Conservation (phyloP, 2,888 invertebrate genomes). For the Tetranychus truncatus region DNA sequence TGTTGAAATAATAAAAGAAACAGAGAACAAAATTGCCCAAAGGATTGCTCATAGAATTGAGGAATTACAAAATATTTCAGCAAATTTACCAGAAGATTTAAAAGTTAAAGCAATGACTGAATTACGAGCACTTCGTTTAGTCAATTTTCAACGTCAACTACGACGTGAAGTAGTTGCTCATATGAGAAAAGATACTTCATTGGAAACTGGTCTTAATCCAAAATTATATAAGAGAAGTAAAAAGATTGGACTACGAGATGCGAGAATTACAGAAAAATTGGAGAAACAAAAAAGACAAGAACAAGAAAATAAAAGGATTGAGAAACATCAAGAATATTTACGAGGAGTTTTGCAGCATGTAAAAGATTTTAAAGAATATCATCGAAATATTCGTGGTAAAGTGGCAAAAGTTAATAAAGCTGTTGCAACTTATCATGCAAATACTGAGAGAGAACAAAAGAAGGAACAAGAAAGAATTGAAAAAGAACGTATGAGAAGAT, state of each 20-base stretch:
- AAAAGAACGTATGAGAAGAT: conserved; percentile 92
- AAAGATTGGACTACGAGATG: conserved; percentile 83
- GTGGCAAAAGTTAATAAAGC: conserved; percentile 80
- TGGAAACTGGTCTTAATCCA: conserved; percentile 91
- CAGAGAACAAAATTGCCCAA: conserved; percentile 80
- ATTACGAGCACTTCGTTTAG: conserved; percentile 68
- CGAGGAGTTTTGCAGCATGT: conserved; percentile 87
- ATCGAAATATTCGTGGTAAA: conserved; percentile 62
- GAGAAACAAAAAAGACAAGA: conserved; percentile 98
- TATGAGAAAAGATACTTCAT: conserved; percentile 77
- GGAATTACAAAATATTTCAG: conserved; percentile 57
- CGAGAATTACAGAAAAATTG: conserved; percentile 88
- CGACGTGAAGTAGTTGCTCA: conserved; percentile 61
- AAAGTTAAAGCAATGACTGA: conserved; percentile 86
- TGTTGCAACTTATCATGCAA: conserved; percentile 87
- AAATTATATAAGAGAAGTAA: conserved; percentile 94
- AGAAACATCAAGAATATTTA: conserved; percentile 94
- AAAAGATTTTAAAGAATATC: conserved; percentile 94
- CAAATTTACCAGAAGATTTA: conserved; percentile 76
- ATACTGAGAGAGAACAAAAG: conserved; percentile 95
- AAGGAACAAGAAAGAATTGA: conserved; percentile 97
- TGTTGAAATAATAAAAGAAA: conserved; percentile 68
- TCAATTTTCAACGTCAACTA: conserved; percentile 87
- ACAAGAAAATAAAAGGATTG: conserved; percentile 86
- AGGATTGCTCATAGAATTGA: conserved; percentile 83